Evolutionary conservation across 2,113 vertebrate species (phyloP).

Genomic region (Calypte anna): DNA sequence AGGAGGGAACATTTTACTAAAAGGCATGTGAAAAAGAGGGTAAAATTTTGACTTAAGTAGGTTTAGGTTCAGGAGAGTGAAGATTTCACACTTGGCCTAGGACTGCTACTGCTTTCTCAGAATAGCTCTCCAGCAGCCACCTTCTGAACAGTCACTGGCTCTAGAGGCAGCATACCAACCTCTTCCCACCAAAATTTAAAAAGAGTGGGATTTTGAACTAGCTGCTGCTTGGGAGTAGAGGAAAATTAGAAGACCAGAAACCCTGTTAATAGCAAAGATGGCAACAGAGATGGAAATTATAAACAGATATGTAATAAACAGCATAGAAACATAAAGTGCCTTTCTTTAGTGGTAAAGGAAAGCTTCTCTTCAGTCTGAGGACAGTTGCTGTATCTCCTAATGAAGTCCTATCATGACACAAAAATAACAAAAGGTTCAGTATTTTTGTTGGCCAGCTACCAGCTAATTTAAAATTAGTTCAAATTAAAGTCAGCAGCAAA

Average conservation of each 20-base stretch:
- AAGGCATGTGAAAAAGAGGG: neutral
- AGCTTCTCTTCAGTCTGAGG: neutral
- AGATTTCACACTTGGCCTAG: neutral
- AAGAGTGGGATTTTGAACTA: neutral
- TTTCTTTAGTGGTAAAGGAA: neutral
- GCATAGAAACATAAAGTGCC: neutral
- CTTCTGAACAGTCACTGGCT: neutral
- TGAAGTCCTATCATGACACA: neutral
- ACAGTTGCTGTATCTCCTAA: neutral
- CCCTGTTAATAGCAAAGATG: neutral
- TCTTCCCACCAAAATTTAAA: neutral
- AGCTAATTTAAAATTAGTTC: neutral
- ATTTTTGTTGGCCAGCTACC: neutral
- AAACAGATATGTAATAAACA: neutral
- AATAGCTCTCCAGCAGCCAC: neutral
- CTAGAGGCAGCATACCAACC: neutral
- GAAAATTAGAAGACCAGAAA: neutral
- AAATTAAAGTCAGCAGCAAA: neutral
- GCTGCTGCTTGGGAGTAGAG: neutral
- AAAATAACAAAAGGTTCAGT: neutral
- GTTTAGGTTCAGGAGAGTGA: neutral
- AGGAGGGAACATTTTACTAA: neutral
- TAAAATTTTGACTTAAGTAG: neutral
- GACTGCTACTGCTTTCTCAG: neutral
- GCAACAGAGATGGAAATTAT: neutral